phyloP scores from a whole-genome alignment of 1,140 invertebrate genomes.

The Micrasema longulum region DNA sequence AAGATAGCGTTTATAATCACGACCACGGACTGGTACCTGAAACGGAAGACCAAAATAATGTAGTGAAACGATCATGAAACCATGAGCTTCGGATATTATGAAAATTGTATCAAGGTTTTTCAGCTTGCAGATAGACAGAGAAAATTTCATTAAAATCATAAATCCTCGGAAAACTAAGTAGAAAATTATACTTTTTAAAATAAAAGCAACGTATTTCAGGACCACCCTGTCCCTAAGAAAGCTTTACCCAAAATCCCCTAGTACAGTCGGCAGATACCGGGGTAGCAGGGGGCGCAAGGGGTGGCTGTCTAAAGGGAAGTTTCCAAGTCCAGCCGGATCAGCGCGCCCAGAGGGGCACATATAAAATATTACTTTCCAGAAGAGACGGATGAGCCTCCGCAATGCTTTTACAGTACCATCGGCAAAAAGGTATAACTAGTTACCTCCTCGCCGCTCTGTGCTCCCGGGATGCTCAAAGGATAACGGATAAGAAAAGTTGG shows the following conservation, averaged over 20 bases:
- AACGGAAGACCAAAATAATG: too few species aligned
- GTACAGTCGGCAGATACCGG: constrained; percentile 30
- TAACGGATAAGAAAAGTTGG: too few species aligned
- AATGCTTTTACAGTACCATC: not conserved
- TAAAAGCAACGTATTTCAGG: constrained; percentile 24
- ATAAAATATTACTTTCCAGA: constrained; percentile 36
- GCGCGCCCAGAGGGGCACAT: constrained; percentile 39
- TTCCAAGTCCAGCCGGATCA: too few species aligned
- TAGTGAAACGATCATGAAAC: too few species aligned
- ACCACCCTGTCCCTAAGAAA: constrained; percentile 25
- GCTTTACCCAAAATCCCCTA: constrained; percentile 41
- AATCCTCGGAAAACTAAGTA: not conserved
- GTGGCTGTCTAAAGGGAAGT: constrained; percentile 35
- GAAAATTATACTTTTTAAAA: not conserved
- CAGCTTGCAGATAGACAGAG: too few species aligned
- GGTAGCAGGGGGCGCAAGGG: constrained; percentile 13
- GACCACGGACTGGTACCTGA: too few species aligned
- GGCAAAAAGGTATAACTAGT: not conserved
- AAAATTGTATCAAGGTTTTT: too few species aligned
- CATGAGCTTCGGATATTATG: too few species aligned
- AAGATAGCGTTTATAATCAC: too few species aligned
- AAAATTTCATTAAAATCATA: too few species aligned
- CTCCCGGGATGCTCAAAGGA: too few species aligned
- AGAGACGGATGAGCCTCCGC: constrained; percentile 41
- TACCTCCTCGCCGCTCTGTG: too few species aligned